Conservation (phyloP, 1,140 invertebrate genomes). For the Heliconius himera region DNA sequence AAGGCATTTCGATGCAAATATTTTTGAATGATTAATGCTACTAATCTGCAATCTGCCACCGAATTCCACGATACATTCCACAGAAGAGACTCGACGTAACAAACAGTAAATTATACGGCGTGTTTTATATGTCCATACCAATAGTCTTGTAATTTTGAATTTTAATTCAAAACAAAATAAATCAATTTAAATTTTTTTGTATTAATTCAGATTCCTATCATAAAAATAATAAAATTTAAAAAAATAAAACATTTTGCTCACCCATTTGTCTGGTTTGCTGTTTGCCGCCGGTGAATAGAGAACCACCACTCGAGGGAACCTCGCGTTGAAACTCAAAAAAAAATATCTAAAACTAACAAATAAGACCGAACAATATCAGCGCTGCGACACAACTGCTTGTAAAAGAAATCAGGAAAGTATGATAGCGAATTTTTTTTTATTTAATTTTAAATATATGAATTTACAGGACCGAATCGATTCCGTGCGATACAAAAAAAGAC, state of each 20-base stretch:
- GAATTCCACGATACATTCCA: slow-evolving; percentile 63
- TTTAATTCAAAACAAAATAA: not conserved
- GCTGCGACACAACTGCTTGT: slow-evolving; percentile 63
- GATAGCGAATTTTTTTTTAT: slow-evolving; percentile 57
- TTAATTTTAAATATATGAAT: slow-evolving; percentile 60
- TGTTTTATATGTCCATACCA: slow-evolving; percentile 39
- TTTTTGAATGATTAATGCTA: slow-evolving; percentile 66
- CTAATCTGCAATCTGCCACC: slow-evolving; percentile 78
- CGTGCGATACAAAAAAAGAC: slow-evolving; percentile 64
- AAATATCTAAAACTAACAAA: slow-evolving; percentile 51
- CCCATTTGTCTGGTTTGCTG: slow-evolving; percentile 50
- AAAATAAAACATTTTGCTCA: slow-evolving; percentile 45
- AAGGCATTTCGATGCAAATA: slow-evolving; percentile 65
- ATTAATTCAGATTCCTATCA: not conserved
- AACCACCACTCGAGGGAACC: slow-evolving; percentile 36
- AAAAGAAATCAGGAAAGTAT: slow-evolving; percentile 65
- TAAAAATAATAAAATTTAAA: slow-evolving; percentile 25
- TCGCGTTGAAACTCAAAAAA: slow-evolving; percentile 40
- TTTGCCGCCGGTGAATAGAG: slow-evolving; percentile 35
- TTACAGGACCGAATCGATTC: slow-evolving; percentile 63
- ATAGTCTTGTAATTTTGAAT: not conserved
- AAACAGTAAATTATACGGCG: slow-evolving; percentile 48
- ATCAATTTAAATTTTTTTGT: not conserved
- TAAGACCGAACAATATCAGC: slow-evolving; percentile 57
- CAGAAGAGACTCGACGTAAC: slow-evolving; percentile 43